Evolutionary conservation across 2,797 vertebrate species (phyloP).

Genomic region (Peromyscus melanophrys): DNA sequence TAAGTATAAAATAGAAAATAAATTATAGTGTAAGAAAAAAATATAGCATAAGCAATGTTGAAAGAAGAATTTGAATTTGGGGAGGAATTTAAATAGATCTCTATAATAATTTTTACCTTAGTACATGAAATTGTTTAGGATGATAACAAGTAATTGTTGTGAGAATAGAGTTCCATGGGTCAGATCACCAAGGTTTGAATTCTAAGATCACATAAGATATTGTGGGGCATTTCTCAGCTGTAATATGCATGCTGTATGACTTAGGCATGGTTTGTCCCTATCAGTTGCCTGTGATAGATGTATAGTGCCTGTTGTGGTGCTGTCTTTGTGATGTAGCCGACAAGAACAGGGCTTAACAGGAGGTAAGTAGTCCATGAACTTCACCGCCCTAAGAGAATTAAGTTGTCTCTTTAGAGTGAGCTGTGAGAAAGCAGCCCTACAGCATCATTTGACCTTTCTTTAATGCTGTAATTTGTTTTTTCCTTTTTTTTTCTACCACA

Average conservation of each 20-base stretch:
- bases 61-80: constrained; percentile 65
- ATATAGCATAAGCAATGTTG: constrained; percentile 50
- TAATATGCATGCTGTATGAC: neutral
- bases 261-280: neutral
- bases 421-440: neutral
- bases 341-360: neutral
- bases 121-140: neutral
- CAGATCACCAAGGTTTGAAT: neutral
- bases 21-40: constrained; percentile 75
- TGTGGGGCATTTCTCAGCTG: neutral
- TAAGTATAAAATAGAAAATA: constrained; percentile 81
- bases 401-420: neutral
- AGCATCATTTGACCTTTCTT: neutral
- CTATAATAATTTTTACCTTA: constrained; percentile 54
- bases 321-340: neutral
- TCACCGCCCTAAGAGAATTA: neutral
- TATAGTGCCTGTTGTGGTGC: neutral
- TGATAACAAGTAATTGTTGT: neutral
- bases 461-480: neutral
- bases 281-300: neutral
- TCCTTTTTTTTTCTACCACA: neutral
- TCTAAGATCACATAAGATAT: neutral
- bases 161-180: neutral
- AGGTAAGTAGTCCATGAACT: neutral
- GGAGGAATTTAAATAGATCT: constrained; percentile 41